Conservation (phyloP, 2,113 vertebrate genomes). For the Anseranas semipalmata region DNA sequence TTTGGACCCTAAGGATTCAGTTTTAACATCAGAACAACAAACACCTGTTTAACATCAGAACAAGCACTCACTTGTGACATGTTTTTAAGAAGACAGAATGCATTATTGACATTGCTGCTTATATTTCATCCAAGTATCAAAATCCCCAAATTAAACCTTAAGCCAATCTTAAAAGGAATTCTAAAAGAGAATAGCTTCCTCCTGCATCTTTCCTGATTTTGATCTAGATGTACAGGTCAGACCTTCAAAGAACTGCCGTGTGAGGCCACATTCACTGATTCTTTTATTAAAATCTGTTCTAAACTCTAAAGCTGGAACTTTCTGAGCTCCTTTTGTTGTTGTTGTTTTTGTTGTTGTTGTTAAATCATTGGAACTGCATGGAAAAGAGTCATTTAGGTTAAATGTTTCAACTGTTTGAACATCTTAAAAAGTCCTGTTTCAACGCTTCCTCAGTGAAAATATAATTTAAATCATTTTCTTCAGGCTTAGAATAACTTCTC, state of each 20-base stretch:
- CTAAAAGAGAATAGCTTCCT: neutral
- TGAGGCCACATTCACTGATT: neutral
- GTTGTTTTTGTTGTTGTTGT: too few species aligned
- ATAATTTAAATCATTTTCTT: neutral
- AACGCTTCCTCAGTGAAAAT: neutral
- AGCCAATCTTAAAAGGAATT: neutral
- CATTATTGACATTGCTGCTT: neutral
- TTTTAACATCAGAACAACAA: neutral
- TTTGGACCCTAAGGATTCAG: neutral
- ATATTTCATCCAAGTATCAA: neutral
- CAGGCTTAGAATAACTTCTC: neutral
- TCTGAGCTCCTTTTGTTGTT: neutral
- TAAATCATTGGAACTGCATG: neutral
- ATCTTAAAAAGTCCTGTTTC: neutral
- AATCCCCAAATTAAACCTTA: neutral
- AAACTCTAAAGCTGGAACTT: neutral
- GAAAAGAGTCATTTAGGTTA: neutral
- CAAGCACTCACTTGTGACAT: neutral
- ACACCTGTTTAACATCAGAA: too few species aligned
- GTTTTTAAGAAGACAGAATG: neutral
- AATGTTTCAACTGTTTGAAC: neutral
- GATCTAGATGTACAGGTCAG: neutral
- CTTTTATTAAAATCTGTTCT: neutral
- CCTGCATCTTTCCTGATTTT: neutral
- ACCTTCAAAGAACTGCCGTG: neutral